Evolutionary conservation across 2,888 invertebrate genomes (phyloP), one percentile per base, ranked within the genome.

Genomic region (Drosophila histrio): DNA sequence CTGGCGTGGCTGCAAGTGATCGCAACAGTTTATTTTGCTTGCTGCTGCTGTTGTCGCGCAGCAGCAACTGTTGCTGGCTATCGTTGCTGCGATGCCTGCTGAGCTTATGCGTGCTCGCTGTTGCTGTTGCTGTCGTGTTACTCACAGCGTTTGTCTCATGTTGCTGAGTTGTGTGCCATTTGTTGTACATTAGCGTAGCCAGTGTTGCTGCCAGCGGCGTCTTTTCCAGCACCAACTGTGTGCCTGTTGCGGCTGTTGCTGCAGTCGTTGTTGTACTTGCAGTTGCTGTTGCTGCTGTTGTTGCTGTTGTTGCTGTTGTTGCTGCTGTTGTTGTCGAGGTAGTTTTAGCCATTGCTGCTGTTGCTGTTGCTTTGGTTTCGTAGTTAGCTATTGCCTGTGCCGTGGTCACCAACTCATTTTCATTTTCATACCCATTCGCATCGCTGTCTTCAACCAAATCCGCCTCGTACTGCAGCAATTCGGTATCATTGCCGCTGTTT

Each of bases 361-460:
- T 57, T 66, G 49, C 72, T 69, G 77, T 80, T 89, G 69, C 87
- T 89, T 72, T 89, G 86, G 83, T 82, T 79, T 87, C 81, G 66
- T 73, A 74, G 73, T 62, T 65, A 43, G 57, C 70, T 65, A 44
- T 24, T 52, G 60, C 17, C 36, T 53, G 60, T 56, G 72, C 58
- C 57, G 81, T 77, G 47, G 72, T 66, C 58, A 66, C 70, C 64
- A 73, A 62, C 67, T 72, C 73, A 68, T 74, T 69, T 24, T 52
- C 69, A 24, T 61, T 60, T 28, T 76, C 76, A 52, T 82, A 74
- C 15, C 15, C 72, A 67, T 75, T 64, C 38, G 47, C 61, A 24
- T 64, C 36, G 15, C 28, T 63, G n/a, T 71, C 70, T 22, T 78
- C 76, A 58, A 63, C 60, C 60, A 76, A 13, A 50, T 74, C 79